phyloP scores from a whole-genome alignment of 2,888 invertebrate genomes.

The Trisateles emortualis region DNA sequence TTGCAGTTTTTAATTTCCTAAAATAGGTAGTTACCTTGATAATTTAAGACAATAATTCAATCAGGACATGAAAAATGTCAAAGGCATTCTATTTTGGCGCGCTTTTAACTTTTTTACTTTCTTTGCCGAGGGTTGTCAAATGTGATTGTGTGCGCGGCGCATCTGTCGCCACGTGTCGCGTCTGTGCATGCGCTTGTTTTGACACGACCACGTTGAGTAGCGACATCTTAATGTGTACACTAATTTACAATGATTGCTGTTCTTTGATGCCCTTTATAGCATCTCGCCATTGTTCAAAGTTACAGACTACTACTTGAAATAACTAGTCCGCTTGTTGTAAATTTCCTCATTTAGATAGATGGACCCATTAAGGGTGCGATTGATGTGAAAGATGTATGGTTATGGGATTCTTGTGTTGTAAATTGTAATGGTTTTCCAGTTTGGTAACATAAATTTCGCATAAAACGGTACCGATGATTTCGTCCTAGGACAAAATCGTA shows the following conservation, averaged over 20 bases:
- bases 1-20: too few relatives aligned
- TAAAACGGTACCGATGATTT: neutral
- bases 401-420: slow-evolving; percentile 12
- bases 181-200: slow-evolving; percentile 53
- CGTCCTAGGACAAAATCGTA: too few relatives aligned
- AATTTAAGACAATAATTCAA: neutral
- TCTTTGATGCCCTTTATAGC: slow-evolving; percentile 53
- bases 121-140: slow-evolving; percentile 37
- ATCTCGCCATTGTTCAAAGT: slow-evolving; percentile 39
- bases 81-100: slow-evolving; percentile 25
- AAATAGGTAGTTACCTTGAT: too few relatives aligned
- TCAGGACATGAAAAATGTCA: slow-evolving; percentile 1
- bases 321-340: slow-evolving; percentile 35
- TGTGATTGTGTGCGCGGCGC: slow-evolving; percentile 37
- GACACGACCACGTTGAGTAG: slow-evolving; percentile 55
- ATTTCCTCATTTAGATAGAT: slow-evolving; percentile 30
- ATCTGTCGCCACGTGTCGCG: slow-evolving; percentile 53
- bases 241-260: slow-evolving; percentile 59
- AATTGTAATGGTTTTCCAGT: neutral
- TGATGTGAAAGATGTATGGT: slow-evolving; percentile 17
- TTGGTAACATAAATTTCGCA: neutral
- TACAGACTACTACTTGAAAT: slow-evolving; percentile 39
- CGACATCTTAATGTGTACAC: slow-evolving; percentile 52
- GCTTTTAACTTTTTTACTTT: slow-evolving; percentile 43
- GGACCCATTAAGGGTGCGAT: slow-evolving; percentile 24